Base-by-base conservation (phyloP, 1,140 invertebrate species). In the Hesperophylax magnus region DNA sequence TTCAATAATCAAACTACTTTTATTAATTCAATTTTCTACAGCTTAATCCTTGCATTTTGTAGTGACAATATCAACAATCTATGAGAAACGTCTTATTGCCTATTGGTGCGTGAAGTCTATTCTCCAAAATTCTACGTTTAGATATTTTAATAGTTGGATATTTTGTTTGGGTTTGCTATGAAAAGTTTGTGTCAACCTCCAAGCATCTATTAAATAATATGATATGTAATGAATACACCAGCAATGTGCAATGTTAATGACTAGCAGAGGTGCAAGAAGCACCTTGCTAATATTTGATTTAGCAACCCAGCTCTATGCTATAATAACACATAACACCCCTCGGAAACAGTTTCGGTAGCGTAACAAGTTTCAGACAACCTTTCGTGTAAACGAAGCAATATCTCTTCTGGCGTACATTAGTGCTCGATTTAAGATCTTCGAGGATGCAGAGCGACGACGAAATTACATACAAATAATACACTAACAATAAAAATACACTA, bases 321-420 rank as follows among this genome's bases (percentile, higher is more conserved):
- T 5, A 39, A 39, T 39, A 39, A 17, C 61, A 14, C 8, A 54
- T 53, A 53, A 72, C 9, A 34, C 3, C 65, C 14, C 65, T 67
- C 15, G 67, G 34, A 47, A 9, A 67, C 27, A 52, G 47, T 71
- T 65, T 71, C 31, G 39, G 67, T 53, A n/a, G 67, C n/a, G 67
- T 53, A 71, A 72, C 39, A 72, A 72, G 69, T 72, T 72, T 24
- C 69, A 20, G 18, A 24, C 65, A 69, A 69, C 69, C 69, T 72
- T 72, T 72, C 65, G 69, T 22, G 52, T 54, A 54, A 54, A 54
- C 20, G 18, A 39, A 31, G 52, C 47, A 24, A 54, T 72, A 72
- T 72, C 67, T 71, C 67, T 71, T 52, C 67, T 34, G 14, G 34
- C 47, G 20, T 61, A 61, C 58, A 20, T 22, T 39, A 8, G 34